Base-by-base conservation (phyloP, 2,797 vertebrate species). In the Sebastes oblongus region DNA sequence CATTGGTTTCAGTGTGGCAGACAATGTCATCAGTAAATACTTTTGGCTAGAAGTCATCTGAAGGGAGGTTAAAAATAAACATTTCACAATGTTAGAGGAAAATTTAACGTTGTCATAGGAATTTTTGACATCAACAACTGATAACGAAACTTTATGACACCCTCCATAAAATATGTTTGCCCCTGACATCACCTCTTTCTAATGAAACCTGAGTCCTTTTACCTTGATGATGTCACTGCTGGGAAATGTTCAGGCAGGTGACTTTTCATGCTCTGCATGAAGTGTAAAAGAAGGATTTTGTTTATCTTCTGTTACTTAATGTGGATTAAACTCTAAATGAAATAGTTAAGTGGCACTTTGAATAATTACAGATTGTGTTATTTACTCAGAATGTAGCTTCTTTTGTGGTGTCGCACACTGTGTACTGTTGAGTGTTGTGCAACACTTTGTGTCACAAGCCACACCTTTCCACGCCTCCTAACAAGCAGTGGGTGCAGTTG, bases 381-480 rank as follows among this genome's bases (percentile, higher is more conserved):
- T 25, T 77, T 25, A 3, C 6, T 67, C 1, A 2, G 10, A 18
- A 54, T 5, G 7, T 62, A 5, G 56, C 20, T 7, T 9, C 20
- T 72, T 80, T 32, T 72, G 29, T 32, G 8, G 9, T 36, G 13
- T 74, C n/a, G 67, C 9, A 30, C 70, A 66, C 4, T 29, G 5
- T 68, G 9, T 22, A 0, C 24, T 73, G 18, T 13, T 3, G 3
- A 55, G 10, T 60, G 8, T 92, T 92, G 74, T 59, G 81, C 14
- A 91, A 91, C 76, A 50, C 34, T 32, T 73, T 73, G 20, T 88
- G 86, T 84, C 60, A 69, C 39, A n/a, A 29, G 75, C 85, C 94
- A 87, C 94, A 80, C 94, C 94, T 92, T 91, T 83, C 84, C 88
- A 90, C 88, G 42, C 85, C 92, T 25, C 67, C 32, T 25, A 0